Evolutionary conservation across 2,888 invertebrate species (phyloP).

Genomic region (Phengaris arion): DNA sequence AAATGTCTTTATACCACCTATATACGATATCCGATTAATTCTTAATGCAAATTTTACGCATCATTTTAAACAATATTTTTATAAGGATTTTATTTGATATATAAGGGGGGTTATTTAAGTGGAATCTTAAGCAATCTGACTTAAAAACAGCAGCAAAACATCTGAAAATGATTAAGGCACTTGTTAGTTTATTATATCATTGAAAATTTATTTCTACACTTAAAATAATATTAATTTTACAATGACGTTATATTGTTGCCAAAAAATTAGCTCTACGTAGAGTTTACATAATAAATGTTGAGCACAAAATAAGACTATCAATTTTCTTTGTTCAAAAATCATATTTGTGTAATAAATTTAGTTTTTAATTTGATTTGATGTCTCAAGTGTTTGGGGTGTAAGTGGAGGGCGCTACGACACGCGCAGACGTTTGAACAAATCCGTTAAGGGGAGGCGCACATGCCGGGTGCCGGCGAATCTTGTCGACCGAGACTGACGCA

Average conservation of each 20-base stretch:
- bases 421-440: slow-evolving; percentile 70
- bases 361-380: slow-evolving; percentile 10
- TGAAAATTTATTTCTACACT: too few species aligned
- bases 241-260: neutral
- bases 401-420: slow-evolving; percentile 43
- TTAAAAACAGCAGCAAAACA: too few species aligned
- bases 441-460: slow-evolving; percentile 74
- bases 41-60: neutral
- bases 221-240: too few species aligned
- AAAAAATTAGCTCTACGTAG: too few species aligned
- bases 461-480: slow-evolving; percentile 63
- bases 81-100: neutral
- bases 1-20: slow-evolving; percentile 5
- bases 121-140: too few species aligned
- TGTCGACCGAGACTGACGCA: slow-evolving; percentile 64
- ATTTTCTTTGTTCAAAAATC: neutral
- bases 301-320: too few species aligned
- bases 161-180: too few species aligned
- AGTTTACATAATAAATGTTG: too few species aligned
- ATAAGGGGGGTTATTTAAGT: neutral
- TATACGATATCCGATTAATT: slow-evolving; percentile 14
- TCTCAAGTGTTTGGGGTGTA: slow-evolving; percentile 26
- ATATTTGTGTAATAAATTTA: neutral
- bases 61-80: neutral
- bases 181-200: too few species aligned